Percentiles rank a stretch among this genome's conserved stretches.
Evolutionary conservation across 2,888 invertebrate genomes (phyloP).

Genomic region (Diplazon laetatorius): DNA sequence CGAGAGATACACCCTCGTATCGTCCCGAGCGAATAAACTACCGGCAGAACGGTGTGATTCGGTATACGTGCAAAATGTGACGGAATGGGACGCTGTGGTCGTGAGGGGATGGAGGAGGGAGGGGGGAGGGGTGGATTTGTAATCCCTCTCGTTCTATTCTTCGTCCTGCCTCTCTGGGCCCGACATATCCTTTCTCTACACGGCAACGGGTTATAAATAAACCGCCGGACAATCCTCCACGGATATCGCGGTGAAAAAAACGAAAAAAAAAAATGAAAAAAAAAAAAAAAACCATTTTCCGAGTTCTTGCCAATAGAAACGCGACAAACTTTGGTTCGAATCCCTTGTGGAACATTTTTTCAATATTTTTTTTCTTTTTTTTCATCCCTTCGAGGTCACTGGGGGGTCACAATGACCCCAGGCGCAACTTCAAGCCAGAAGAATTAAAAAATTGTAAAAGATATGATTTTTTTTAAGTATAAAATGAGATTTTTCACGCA

Average conservation of each 20-base stretch:
- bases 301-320: slow-evolving; percentile 33
- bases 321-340: slow-evolving; percentile 28
- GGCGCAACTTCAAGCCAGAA: too few species aligned
- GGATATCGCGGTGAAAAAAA: neutral
- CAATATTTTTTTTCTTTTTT: too few species aligned
- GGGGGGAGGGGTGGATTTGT: slow-evolving; percentile 5
- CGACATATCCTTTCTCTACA: slow-evolving; percentile 39
- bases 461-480: too few species aligned
- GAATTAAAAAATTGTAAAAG: too few species aligned
- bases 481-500: too few species aligned
- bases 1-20: slow-evolving; percentile 51
- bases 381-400: too few species aligned
- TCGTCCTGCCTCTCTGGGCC: slow-evolving; percentile 1
- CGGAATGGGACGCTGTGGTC: too few species aligned
- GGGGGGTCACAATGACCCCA: too few species aligned
- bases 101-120: too few species aligned
- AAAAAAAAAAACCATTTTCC: neutral
- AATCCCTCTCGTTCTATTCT: slow-evolving; percentile 57
- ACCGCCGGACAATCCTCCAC: slow-evolving; percentile 19
- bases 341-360: too few species aligned
- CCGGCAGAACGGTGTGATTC: neutral
- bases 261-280: too few species aligned
- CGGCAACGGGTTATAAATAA: slow-evolving; percentile 39
- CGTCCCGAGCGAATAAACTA: slow-evolving; percentile 23
- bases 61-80: neutral